Evolutionary conservation across 2,113 vertebrate genomes (phyloP), one percentile per base, ranked within the genome.

Genomic region (Notiomystis cincta): DNA sequence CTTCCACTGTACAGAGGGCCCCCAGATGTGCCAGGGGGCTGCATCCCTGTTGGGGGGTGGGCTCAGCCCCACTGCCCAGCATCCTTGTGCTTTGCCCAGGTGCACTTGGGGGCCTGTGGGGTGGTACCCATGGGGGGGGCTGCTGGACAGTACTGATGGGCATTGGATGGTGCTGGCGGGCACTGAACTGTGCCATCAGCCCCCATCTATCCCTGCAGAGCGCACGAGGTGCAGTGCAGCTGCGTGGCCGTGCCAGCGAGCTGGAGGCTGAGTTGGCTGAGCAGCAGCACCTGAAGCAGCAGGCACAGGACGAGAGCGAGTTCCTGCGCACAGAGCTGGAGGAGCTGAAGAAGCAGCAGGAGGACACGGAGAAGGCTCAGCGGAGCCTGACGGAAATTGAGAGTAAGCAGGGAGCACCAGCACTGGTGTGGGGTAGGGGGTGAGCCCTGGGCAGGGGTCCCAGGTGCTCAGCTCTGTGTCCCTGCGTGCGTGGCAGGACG

Each of bases 361-460:
- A 99, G 76, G 98, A 99, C 98, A 99, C 99, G 0, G 99, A 99
- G 98, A 99, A 99, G 96, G 99, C 99, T 2, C 99, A 99, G 98
- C 97, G 98, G 75, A 99, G 98, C 97, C 97, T 99, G 83, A 99
- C 99, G 0, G 99, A 99, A 97, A 99, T 99, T 0, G 99, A 99
- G 94, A 98, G 99, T 99, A 97, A 99, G 98, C 0, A 1, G 51
- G 62, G 47, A 50, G 15, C 24, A 31, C 33, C 2, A 10, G 50
- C 27, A 5, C 15, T 0, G 0, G 45, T 6, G 2, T 2, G 21
- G 31, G 31, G 9, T 15, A n/a, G 33, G 31, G 27, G 44, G 17
- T 10, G 22, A 62, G 42, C 87, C 38, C 17, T 0, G 0, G 54
- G 7, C 5, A 19, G n/a, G 31, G 6, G 11, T 91, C 44, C 75